Evolutionary conservation across 2,113 vertebrate genomes (phyloP), one percentile per base, ranked within the genome.

Genomic region (Hyperoodon ampullatus): DNA sequence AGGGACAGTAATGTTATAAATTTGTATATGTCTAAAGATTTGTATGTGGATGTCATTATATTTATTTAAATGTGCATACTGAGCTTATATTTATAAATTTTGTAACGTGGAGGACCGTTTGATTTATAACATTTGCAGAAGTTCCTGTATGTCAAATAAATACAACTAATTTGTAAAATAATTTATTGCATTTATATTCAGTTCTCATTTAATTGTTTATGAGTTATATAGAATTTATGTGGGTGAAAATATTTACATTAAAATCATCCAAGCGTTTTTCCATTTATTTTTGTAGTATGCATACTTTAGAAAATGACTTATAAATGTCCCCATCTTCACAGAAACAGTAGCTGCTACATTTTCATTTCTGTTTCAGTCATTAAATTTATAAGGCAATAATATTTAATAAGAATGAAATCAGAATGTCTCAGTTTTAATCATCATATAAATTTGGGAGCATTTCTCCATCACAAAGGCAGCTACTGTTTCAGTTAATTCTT

Each of bases 261-360:
- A 98, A 98, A 91, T 74, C 89, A 90, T 97, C 66, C 80, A 87
- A 9, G 1, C 88, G 96, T 80, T 97, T 98, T 98, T 95, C 86
- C 2, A 33, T 98, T 98, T 98, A 94, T 87, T 98, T 95, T 97
- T 97, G 90, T 98, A 98, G 98, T 98, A 68, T 95, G 61, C 98
- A 50, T 97, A 97, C 74, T 88, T 98, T 98, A 98, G 97, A 93
- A 98, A 93, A 93, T 75, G 90, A 93, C 96, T 97, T 97, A 95
- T 83, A 77, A 97, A 86, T 97, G 97, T 98, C 98, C 92, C 92
- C 93, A 75, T 98, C 95, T 94, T 98, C 91, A 96, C 95, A 98
- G 98, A 98, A 98, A 98, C 98, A 98, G 98, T 98, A 98, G 98
- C 97, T 98, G 91, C 96, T 98, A 72, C 86, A n/a, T 94, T 90